Conservation (phyloP, 2,888 invertebrate genomes). For the Agrilus mali region DNA sequence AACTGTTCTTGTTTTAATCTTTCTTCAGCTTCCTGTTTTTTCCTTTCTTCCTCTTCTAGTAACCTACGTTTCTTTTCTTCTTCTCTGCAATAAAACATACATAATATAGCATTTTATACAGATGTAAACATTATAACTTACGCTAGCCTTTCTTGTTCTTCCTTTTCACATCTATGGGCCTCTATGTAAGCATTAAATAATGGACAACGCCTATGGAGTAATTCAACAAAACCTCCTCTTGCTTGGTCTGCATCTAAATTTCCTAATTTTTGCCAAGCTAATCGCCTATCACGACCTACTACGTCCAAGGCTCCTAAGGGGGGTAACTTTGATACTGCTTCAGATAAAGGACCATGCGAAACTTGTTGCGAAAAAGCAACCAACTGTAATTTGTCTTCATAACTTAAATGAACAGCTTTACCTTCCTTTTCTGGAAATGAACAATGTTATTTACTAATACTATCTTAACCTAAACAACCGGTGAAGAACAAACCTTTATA, state of each 20-base stretch:
- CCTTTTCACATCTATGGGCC: slow-evolving; percentile 79
- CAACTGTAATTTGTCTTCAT: slow-evolving; percentile 82
- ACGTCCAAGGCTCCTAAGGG: slow-evolving; percentile 89
- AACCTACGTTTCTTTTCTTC: slow-evolving; percentile 44
- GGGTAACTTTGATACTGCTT: slow-evolving; percentile 51
- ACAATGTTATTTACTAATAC: slow-evolving; percentile 7
- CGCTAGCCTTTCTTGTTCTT: slow-evolving; percentile 58
- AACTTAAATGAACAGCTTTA: slow-evolving; percentile 90
- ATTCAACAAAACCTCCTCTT: slow-evolving; percentile 83
- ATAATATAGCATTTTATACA: not conserved
- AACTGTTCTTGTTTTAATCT: slow-evolving; percentile 48
- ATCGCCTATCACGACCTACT: slow-evolving; percentile 81
- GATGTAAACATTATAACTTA: slow-evolving; percentile 24
- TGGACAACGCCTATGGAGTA: slow-evolving; percentile 77
- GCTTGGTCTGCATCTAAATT: slow-evolving; percentile 76
- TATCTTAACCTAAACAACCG: slow-evolving; percentile 1
- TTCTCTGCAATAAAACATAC: slow-evolving; percentile 25
- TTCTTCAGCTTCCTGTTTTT: slow-evolving; percentile 49
- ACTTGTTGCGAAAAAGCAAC: slow-evolving; percentile 91
- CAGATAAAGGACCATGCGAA: slow-evolving; percentile 66
- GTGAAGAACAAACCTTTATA: slow-evolving; percentile 64
- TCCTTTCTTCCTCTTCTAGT: slow-evolving; percentile 44
- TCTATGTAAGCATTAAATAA: slow-evolving; percentile 82
- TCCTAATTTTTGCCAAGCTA: slow-evolving; percentile 89
- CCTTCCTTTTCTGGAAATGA: slow-evolving; percentile 78